Percentiles rank a stretch among this genome's conserved stretches.
Evolutionary conservation across 2,113 vertebrate species (phyloP).

Genomic region (Dicaeum eximium): DNA sequence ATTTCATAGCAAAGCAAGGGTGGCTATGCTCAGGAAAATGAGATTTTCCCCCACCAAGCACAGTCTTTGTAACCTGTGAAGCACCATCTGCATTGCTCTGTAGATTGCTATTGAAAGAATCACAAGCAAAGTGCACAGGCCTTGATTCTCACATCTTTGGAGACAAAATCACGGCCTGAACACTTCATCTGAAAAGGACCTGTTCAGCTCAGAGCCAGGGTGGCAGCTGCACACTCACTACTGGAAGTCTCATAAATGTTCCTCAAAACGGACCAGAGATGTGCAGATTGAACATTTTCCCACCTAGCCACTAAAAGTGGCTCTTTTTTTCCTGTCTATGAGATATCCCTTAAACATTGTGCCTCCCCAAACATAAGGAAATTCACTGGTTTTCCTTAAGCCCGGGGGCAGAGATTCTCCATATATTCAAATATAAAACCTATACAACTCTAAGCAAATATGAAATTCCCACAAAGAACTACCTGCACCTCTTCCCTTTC

Average conservation of each 20-base stretch:
- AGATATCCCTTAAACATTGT: background rate
- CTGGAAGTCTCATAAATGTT: background rate
- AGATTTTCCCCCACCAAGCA: background rate
- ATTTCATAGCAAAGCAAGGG: background rate
- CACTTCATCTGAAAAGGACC: background rate
- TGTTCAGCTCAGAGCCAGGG: background rate
- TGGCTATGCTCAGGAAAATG: background rate
- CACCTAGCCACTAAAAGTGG: background rate
- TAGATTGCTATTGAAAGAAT: background rate
- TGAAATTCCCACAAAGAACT: background rate
- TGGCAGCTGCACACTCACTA: background rate
- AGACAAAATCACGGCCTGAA: background rate
- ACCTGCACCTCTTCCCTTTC: background rate
- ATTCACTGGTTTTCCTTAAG: background rate
- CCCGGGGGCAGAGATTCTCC: background rate
- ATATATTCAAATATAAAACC: background rate
- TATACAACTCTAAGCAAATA: background rate
- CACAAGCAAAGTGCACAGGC: background rate
- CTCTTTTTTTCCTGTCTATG: background rate
- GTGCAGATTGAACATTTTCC: background rate
- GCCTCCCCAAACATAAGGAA: background rate
- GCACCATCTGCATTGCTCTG: background rate
- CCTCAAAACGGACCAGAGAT: background rate
- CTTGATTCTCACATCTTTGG: background rate
- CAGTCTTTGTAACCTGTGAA: background rate